Evolutionary conservation across 1,140 invertebrate genomes (phyloP), one percentile per base, ranked within the genome.

Genomic region (Pomacea maculata): DNA sequence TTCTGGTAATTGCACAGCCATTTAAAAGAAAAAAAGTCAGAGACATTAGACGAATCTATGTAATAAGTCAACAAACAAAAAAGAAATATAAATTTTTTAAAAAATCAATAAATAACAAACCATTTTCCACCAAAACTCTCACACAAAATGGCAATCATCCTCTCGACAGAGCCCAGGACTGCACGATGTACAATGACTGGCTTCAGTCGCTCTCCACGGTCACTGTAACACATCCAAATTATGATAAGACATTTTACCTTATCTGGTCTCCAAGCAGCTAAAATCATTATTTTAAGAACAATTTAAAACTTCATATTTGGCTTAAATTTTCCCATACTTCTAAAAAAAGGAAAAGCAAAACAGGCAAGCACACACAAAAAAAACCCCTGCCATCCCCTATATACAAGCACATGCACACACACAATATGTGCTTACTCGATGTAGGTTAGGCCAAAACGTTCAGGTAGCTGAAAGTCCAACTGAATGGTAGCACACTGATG

Each of bases 401-500:
- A 57, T 54, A 52, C 29, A 52, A 3, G 2, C 7, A 5, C 17
- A 73, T 73, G 45, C 21, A n/a, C 71, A 67, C 64, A 67, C 64
- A 67, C 64, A 67, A 17, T 10, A 45, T 72, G n/a, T 8, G 83
- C 84, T 83, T 83, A 96, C 96, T 93, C 94, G 77, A 95, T 93
- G 89, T 96, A 98, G 75, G 92, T 93, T 15, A 99, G 92, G 92
- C 98, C 96, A 90, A 99, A 99, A 86, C 96, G 92, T 85, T 95
- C 95, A 0, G 98, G 98, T 78, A 99, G 92, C 89, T 99, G 98
- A 92, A 99, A 99, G 92, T 99, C 98, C 29, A 99, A 92, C 90
- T 99, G 98, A 89, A 99, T 99, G 12, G 98, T 99, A 65, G 97
- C 98, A 90, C 97, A 99, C 88, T 99, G 98, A 92, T 97, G 95